These are phyloP conservation scores for Holothuria scabra DNA, from an alignment of 53 echinoderm and acorn worm species.

Conservation along the genomic window DNA sequence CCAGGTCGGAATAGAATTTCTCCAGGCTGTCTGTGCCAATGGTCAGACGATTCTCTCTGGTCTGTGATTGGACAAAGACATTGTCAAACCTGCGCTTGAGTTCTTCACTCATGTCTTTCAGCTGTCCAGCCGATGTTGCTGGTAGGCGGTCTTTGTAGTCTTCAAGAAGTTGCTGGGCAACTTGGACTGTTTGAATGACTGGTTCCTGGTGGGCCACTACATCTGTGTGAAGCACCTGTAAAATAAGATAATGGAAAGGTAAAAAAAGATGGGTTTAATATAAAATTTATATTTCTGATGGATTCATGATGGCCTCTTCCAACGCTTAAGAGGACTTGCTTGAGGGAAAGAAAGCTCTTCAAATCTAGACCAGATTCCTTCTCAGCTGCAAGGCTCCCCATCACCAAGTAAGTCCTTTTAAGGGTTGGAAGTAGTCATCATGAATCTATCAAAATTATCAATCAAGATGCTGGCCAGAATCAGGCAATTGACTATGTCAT, in stretches of 20 bases:
- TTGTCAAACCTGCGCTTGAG: slow-evolving; percentile 85
- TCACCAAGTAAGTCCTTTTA: too few relatives aligned
- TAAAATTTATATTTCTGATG: too few relatives aligned
- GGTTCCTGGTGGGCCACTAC: slow-evolving; percentile 90
- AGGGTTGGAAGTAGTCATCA: too few relatives aligned
- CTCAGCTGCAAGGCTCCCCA: too few relatives aligned
- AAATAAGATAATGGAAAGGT: neutral
- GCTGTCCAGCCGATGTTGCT: slow-evolving; percentile 71
- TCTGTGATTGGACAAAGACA: slow-evolving; percentile 91
- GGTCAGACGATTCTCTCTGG: slow-evolving; percentile 84
- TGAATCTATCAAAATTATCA: too few relatives aligned
- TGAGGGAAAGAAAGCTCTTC: too few relatives aligned
- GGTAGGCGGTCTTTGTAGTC: slow-evolving; percentile 71
- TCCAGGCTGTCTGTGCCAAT: slow-evolving; percentile 74
- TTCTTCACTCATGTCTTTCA: slow-evolving; percentile 79
- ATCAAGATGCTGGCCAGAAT: too few relatives aligned
- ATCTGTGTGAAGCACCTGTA: slow-evolving; percentile 80
- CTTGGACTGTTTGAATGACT: slow-evolving; percentile 76
- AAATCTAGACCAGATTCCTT: too few relatives aligned
- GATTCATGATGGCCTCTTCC: too few relatives aligned
- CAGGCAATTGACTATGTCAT: too few relatives aligned
- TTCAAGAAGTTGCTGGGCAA: slow-evolving; percentile 81
- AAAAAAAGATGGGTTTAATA: neutral
- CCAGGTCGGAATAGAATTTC: slow-evolving; percentile 67
- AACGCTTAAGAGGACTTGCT: too few relatives aligned